A percentile compares a stretch with the other conserved stretches of the same genome.
phyloP scores from a whole-genome alignment of 2,113 vertebrate species.

The Rhagologus leucostigma region DNA sequence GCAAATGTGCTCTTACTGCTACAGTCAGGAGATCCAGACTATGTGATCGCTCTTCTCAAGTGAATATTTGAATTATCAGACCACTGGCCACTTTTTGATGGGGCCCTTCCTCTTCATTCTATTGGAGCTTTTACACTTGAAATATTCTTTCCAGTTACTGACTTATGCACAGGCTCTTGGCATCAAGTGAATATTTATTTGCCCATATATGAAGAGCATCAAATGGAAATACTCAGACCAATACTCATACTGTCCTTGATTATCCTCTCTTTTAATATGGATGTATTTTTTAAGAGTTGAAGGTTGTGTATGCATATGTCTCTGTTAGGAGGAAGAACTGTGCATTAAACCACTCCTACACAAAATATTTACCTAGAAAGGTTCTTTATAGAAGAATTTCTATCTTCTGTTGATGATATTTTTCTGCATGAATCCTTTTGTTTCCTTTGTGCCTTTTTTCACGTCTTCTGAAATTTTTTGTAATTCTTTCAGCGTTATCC shows the following conservation, averaged over 20 bases:
- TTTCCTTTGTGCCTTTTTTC: not conserved
- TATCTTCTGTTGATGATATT: not conserved
- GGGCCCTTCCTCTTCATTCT: fast-evolving
- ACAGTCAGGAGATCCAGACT: not conserved
- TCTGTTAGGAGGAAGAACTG: not conserved
- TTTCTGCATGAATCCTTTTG: not conserved
- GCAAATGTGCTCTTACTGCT: not conserved
- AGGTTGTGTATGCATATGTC: fast-evolving
- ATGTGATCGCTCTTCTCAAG: not conserved
- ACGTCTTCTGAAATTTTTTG: not conserved
- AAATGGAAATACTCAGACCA: not conserved
- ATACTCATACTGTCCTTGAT: not conserved
- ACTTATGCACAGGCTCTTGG: not conserved
- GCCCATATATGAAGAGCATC: not conserved
- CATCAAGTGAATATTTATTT: not conserved
- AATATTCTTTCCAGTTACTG: not conserved
- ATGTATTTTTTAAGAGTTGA: not conserved
- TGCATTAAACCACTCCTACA: not conserved
- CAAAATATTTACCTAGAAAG: not conserved
- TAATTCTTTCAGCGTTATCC: not conserved
- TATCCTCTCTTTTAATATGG: not conserved
- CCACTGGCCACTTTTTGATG: not conserved
- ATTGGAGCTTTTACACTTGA: not conserved
- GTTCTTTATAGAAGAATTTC: not conserved
- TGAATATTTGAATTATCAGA: not conserved